Percentiles rank a stretch among this genome's conserved stretches.
phyloP scores from a whole-genome alignment of 2,888 invertebrate genomes.

The Hemithea aestivaria region DNA sequence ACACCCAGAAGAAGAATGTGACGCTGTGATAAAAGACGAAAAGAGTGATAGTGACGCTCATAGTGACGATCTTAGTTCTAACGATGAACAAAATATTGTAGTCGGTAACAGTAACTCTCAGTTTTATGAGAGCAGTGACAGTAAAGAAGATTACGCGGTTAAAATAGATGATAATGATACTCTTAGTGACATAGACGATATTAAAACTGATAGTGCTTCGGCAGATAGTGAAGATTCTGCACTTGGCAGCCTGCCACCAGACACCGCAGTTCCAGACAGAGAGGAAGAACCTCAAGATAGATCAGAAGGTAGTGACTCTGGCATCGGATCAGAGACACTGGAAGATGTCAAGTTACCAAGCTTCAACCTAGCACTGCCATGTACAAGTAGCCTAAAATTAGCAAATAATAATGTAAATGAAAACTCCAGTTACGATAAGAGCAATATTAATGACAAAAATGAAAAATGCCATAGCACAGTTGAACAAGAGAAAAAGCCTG shows the following conservation, averaged over 20 bases:
- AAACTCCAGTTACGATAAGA: conserved; percentile 23
- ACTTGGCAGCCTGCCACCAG: conserved; percentile 79
- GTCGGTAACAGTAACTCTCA: conserved; percentile 64
- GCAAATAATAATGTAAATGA: conserved; percentile 29
- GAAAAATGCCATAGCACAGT: conserved; percentile 29
- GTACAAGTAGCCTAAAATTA: conserved; percentile 41
- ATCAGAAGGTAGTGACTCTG: conserved; percentile 91
- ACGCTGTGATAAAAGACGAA: conserved; percentile 52
- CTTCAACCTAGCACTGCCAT: conserved; percentile 56
- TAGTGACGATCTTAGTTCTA: conserved; percentile 64
- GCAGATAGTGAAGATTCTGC: conserved; percentile 82
- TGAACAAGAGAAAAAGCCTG: conserved; percentile 40
- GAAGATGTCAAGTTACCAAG: conserved; percentile 75
- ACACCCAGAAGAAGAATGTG: conserved; percentile 38
- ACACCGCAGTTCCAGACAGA: conserved; percentile 59
- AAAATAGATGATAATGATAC: conserved; percentile 75
- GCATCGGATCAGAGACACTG: conserved; percentile 86
- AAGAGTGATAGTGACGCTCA: conserved; percentile 67
- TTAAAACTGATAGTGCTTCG: conserved; percentile 73
- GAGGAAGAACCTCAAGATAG: conserved; percentile 82
- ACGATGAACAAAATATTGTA: conserved; percentile 63
- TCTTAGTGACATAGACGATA: conserved; percentile 74
- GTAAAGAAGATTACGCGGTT: conserved; percentile 70
- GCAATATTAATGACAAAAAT: conserved; percentile 27
- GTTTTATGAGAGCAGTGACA: conserved; percentile 76